Conservation (phyloP, 1,140 invertebrate genomes). For the Rhagoletis pomonella region DNA sequence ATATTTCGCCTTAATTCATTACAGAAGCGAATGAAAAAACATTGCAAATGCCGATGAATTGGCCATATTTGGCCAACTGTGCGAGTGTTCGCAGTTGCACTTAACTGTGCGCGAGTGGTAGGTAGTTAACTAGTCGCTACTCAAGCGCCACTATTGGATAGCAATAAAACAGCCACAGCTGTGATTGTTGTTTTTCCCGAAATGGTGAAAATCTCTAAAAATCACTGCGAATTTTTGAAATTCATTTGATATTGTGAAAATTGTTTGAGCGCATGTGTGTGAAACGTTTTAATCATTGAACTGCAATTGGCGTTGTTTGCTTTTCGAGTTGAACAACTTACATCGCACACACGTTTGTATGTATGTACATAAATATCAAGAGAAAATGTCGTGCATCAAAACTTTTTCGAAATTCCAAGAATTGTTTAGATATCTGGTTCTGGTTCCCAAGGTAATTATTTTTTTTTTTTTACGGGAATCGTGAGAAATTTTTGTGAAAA, state of each 20-base stretch:
- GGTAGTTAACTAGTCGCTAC: background rate
- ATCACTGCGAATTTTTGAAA: constrained; percentile 22
- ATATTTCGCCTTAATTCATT: background rate
- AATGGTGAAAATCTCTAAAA: constrained; percentile 44
- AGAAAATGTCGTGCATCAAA: background rate
- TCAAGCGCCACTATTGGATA: constrained; percentile 6
- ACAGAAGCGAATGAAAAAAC: background rate
- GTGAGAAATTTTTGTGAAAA: too few species aligned
- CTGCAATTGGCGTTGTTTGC: background rate
- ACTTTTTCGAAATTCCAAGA: background rate
- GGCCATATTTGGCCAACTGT: background rate
- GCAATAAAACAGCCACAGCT: background rate
- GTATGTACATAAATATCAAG: background rate
- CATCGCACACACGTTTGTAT: too few species aligned
- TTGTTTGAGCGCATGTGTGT: background rate
- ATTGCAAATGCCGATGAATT: background rate
- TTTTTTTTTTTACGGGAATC: too few species aligned
- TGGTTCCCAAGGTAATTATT: too few species aligned
- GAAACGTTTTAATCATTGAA: background rate
- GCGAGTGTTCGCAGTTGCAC: constrained; percentile 1
- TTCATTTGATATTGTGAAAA: constrained; percentile 14
- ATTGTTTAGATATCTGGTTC: background rate
- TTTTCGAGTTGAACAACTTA: background rate
- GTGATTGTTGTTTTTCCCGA: constrained; percentile 26
- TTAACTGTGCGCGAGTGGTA: background rate